These are phyloP conservation scores for Parauchenoglanis punctatus DNA, from an alignment of 2,797 vertebrate genomes.

Conservation along the genomic window DNA sequence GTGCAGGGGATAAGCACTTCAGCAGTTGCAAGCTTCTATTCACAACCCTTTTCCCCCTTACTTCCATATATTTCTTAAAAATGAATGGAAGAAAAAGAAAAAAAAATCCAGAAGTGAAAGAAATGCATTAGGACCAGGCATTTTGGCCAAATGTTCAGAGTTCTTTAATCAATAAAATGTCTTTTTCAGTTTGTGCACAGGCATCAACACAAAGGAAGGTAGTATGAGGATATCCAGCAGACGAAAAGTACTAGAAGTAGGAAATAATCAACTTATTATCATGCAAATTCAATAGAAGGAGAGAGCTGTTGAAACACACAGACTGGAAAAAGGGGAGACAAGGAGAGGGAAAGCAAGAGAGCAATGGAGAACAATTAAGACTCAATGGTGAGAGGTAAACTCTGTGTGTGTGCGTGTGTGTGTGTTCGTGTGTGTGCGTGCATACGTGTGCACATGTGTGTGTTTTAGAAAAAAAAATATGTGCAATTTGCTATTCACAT, in stretches of 20 bases:
- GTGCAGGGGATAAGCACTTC: slow-evolving; percentile 41
- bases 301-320: slow-evolving; percentile 16
- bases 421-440: slow-evolving; percentile 1
- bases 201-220: slow-evolving; percentile 38
- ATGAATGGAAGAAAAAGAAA: slow-evolving; percentile 13
- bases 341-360: slow-evolving; percentile 13
- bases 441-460: not conserved
- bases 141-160: not conserved
- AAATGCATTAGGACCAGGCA: not conserved
- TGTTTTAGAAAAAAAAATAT: not conserved
- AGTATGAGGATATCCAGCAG: slow-evolving; percentile 17
- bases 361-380: slow-evolving; percentile 16
- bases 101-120: slow-evolving; percentile 26
- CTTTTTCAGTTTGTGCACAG: slow-evolving; percentile 36
- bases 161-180: slow-evolving; percentile 22
- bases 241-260: not conserved
- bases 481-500: slow-evolving; percentile 13
- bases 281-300: slow-evolving; percentile 40
- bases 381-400: not conserved
- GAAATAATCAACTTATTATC: slow-evolving; percentile 49
- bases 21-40: slow-evolving; percentile 6
- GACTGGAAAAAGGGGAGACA: slow-evolving; percentile 28
- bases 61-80: not conserved
- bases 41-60: not conserved
- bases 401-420: slow-evolving; percentile 20